Evolutionary conservation across 1,140 invertebrate species (phyloP).

Genomic region (Orussus abietinus): DNA sequence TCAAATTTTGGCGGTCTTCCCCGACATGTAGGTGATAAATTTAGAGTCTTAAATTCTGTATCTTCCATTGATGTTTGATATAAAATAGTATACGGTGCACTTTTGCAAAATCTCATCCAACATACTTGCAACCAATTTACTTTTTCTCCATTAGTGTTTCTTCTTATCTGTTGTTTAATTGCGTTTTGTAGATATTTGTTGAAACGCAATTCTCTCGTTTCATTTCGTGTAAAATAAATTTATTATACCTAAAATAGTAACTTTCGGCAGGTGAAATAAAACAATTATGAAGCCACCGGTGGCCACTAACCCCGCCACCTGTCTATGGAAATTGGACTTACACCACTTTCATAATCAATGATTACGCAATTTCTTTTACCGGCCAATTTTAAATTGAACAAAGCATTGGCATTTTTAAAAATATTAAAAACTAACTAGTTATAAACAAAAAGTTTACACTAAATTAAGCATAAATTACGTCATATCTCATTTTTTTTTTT

Average conservation of each 20-base stretch:
- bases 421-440: too few relatives aligned
- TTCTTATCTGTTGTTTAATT: conserved; percentile 15
- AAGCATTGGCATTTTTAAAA: too few relatives aligned
- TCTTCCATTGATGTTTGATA: conserved; percentile 20
- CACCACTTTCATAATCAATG: too few relatives aligned
- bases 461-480: too few relatives aligned
- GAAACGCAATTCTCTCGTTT: conserved; percentile 27
- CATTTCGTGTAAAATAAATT: conserved; percentile 28
- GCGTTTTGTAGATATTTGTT: conserved; percentile 19
- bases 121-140: conserved; percentile 19
- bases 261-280: too few relatives aligned
- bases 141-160: conserved; percentile 17
- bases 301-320: too few relatives aligned
- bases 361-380: too few relatives aligned
- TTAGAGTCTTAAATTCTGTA: conserved; percentile 11
- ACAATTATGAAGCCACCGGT: too few relatives aligned
- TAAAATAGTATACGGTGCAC: conserved; percentile 21
- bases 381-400: too few relatives aligned
- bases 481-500: too few relatives aligned
- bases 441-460: too few relatives aligned
- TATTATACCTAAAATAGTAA: conserved; percentile 8
- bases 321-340: too few relatives aligned
- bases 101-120: conserved; percentile 18
- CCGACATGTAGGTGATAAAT: conserved; percentile 17
- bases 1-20: conserved; percentile 18